These are phyloP conservation scores for Heliothis virescens DNA, from an alignment of 1,140 invertebrate species.

Conservation along the genomic window DNA sequence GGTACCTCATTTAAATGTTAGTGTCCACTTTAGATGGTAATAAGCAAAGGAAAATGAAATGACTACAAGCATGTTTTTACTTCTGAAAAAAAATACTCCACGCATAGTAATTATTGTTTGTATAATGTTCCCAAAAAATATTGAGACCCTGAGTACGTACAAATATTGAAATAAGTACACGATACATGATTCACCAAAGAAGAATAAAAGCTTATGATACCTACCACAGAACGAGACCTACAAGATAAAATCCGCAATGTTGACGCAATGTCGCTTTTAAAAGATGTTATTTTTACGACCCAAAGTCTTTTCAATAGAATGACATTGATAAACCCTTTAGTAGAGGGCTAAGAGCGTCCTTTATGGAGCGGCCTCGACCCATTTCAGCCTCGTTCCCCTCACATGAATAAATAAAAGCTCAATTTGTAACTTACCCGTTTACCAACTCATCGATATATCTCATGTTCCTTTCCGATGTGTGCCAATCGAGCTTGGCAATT, in stretches of 20 bases:
- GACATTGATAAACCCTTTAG: slow-evolving; percentile 61
- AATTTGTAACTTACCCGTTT: slow-evolving; percentile 82
- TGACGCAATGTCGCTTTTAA: not conserved
- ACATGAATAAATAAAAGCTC: slow-evolving; percentile 85
- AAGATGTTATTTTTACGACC: slow-evolving; percentile 3
- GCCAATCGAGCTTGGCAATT: not conserved
- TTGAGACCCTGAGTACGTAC: too few relatives aligned
- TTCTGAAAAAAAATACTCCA: too few relatives aligned
- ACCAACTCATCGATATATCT: slow-evolving; percentile 73
- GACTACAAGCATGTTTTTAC: too few relatives aligned
- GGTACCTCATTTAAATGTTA: too few relatives aligned
- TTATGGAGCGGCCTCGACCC: slow-evolving; percentile 82
- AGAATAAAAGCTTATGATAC: not conserved
- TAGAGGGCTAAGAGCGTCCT: slow-evolving; percentile 69
- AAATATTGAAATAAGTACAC: too few relatives aligned
- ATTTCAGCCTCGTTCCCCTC: slow-evolving; percentile 81
- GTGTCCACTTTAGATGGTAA: too few relatives aligned
- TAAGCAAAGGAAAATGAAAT: too few relatives aligned
- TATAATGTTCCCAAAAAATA: too few relatives aligned
- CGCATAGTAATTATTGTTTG: too few relatives aligned
- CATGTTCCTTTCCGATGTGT: slow-evolving; percentile 64
- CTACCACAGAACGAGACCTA: not conserved
- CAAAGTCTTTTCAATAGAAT: slow-evolving; percentile 17
- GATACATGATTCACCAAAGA: not conserved
- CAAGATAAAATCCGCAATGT: slow-evolving; percentile 1